Base-by-base conservation (phyloP, 2,113 vertebrate species). In the Microtus ochrogaster region DNA sequence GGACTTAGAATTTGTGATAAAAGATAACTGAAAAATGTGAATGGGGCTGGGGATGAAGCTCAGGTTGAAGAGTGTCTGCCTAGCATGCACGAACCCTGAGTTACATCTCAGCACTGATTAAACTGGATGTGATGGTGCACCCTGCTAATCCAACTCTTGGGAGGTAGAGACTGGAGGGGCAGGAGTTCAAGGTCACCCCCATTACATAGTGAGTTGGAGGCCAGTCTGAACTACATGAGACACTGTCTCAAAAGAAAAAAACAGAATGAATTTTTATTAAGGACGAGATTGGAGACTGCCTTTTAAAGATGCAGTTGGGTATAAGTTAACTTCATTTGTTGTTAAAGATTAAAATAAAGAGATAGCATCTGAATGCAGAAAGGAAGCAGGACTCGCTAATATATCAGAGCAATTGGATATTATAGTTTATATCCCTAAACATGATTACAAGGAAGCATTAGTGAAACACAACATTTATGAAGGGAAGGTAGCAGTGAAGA, bases 321-420 rank as follows among this genome's bases (percentile, higher is more conserved):
- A 41, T 68, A 92, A 84, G 44, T 73, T 55, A 86, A 72, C 36
- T 87, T 58, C 26, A 91, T 1, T 82, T 55, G 49, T 82, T 82
- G 21, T 52, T 66, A 87, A 90, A 89, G 74, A 58, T 6, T 65
- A 89, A 92, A 78, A 65, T 90, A 92, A 33, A 76, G 44, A 84
- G 47, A 36, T 65, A 72, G 14, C 44, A 33, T 84, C 44, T n/a
- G 77, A 77, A 87, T 26, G 78, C 24, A 66, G 12, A 82, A 52
- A 65, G 5, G 68, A 88, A 78, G 22, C 19, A 85, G 26, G 39
- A 77, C 63, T 28, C n/a, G 14, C 33, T 26, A 63, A 7, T 82
- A 44, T 72, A 26, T n/a, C 76, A 72, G 66, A 82, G 16, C 49
- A 72, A 28, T 22, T 76, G 33, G 52, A 81, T 79, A 13, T 83